Evolutionary conservation across 2,888 invertebrate genomes (phyloP), one percentile per base, ranked within the genome.

Genomic region (Drosophila flavopinicola): DNA sequence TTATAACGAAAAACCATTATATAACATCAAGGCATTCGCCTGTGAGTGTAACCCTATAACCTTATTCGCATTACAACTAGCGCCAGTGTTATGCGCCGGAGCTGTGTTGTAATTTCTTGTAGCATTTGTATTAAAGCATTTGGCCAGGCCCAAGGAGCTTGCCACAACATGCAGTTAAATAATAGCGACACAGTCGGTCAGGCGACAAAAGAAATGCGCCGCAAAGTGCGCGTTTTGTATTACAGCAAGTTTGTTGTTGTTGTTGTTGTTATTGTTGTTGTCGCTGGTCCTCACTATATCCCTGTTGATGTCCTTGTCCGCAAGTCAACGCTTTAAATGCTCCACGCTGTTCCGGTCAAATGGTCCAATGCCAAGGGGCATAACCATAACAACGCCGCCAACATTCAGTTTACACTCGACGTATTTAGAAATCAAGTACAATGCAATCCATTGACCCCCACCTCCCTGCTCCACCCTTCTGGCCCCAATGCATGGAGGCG

Each of bases 161-260:
- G 60, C 60, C 57, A 45, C 74, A 75, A 71, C 76, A 79, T 76
- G 74, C 66, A 83, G 86, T 79, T 80, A 83, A 85, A 83, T 83
- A 85, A 80, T 73, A 83, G 80, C 86, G 86, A 79, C 86, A 80
- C 80, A 73, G 85, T 80, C 76, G 80, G 66, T 73, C 57, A 41
- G 56, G 58, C 70, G 63, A 67, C 64, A 77, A 66, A 75, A 54
- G 78, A 70, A 75, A 66, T 58, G 73, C 53, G 52, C 66, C 66
- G 85, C 83, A 82, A 82, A 85, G 85, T 82, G 83, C 83, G 75
- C 83, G 85, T 75, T 85, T 79, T 85, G 79, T 85, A 75, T 79
- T 79, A 64, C 79, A 35, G 33, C 64, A 58, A 66, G 37, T 42
- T 17, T 37, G 6, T n/a, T n/a, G n/a, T n/a, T 30, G 10, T 10